Conservation (phyloP, 2,888 invertebrate species). For the Epirrhoe tristata region DNA sequence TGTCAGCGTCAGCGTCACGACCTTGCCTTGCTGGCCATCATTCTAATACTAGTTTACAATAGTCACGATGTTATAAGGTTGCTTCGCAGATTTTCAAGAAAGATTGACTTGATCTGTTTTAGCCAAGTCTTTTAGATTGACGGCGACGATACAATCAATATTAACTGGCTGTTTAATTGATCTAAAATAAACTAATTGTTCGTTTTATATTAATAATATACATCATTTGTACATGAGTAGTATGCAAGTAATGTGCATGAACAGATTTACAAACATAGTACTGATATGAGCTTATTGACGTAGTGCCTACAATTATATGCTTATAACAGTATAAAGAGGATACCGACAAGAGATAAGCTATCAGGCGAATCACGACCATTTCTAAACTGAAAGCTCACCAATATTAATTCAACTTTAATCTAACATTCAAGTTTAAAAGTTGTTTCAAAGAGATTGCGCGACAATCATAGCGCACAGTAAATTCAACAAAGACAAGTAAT, state of each 20-base stretch:
- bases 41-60: slow-evolving; percentile 33
- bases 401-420: slow-evolving; percentile 9
- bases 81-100: slow-evolving; percentile 4
- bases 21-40: slow-evolving; percentile 30
- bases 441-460: slow-evolving; percentile 34
- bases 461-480: slow-evolving; percentile 39
- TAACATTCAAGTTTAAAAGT: slow-evolving; percentile 23
- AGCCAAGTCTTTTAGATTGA: not conserved
- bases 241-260: slow-evolving; percentile 76
- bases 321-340: slow-evolving; percentile 73
- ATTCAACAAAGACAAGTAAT: slow-evolving; percentile 48
- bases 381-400: slow-evolving; percentile 13
- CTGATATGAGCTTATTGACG: slow-evolving; percentile 88
- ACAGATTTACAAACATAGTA: slow-evolving; percentile 82
- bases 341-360: slow-evolving; percentile 32
- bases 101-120: not conserved
- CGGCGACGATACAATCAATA: slow-evolving; percentile 28
- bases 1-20: slow-evolving; percentile 33
- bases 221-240: slow-evolving; percentile 77
- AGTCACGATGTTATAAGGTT: slow-evolving; percentile 13
- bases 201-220: slow-evolving; percentile 71
- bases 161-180: slow-evolving; percentile 50
- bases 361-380: slow-evolving; percentile 25
- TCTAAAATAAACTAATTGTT: slow-evolving; percentile 53
- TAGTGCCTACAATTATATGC: slow-evolving; percentile 87